phyloP scores from a whole-genome alignment of 2,888 invertebrate species.

The Pristionchus exspectatus region DNA sequence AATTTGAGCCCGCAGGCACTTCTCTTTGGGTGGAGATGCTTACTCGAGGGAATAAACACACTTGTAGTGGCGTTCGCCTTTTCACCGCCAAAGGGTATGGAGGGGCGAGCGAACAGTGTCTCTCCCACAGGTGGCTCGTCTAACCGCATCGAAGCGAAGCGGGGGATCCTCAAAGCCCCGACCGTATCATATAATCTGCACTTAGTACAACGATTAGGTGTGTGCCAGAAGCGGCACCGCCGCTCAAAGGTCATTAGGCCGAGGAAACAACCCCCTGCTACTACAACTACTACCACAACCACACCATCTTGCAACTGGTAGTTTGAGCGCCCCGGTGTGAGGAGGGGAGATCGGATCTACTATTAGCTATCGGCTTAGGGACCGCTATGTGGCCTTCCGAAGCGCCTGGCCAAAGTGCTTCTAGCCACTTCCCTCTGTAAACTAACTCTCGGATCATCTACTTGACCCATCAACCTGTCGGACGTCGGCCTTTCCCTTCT shows the following conservation, averaged over 20 bases:
- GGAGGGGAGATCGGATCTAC: not conserved
- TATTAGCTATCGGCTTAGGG: not conserved
- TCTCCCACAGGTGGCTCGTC: conserved; percentile 36
- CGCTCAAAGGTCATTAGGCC: conserved; percentile 39
- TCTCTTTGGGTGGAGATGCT: conserved; percentile 2
- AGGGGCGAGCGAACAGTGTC: not conserved
- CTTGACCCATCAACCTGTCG: conserved; percentile 47
- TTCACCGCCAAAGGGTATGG: conserved; percentile 28
- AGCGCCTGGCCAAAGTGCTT: conserved; percentile 6
- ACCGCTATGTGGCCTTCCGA: not conserved
- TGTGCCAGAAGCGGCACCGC: conserved; percentile 9
- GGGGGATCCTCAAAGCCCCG: not conserved
- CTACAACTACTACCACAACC: not conserved
- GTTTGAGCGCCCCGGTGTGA: conserved; percentile 18
- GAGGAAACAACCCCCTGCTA: not conserved
- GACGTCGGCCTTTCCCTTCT: not conserved
- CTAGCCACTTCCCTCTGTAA: conserved; percentile 6
- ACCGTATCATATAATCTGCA: conserved; percentile 49
- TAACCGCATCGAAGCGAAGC: not conserved
- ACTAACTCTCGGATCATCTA: conserved; percentile 28
- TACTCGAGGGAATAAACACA: conserved; percentile 40
- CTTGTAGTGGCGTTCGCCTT: conserved; percentile 7
- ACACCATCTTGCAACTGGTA: conserved; percentile 39
- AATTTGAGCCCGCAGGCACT: conserved; percentile 28
- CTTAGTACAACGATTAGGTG: conserved; percentile 25